Conservation (phyloP, 2,113 vertebrate species). For the Oxyura jamaicensis region DNA sequence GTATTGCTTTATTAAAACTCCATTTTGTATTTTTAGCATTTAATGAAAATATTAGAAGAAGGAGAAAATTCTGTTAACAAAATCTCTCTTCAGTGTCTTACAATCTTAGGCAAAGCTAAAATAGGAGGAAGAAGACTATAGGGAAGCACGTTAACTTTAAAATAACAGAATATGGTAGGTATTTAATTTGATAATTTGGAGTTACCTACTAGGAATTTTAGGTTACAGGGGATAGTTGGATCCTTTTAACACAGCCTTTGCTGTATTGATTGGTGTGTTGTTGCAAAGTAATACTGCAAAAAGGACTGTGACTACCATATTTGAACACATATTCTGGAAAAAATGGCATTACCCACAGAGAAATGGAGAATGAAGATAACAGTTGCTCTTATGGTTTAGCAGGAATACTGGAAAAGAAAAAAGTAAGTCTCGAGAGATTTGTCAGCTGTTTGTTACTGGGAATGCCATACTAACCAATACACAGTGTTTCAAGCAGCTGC, state of each 20-base stretch:
- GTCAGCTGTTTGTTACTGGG: neutral
- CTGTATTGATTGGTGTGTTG: neutral
- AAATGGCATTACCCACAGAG: neutral
- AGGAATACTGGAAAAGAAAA: neutral
- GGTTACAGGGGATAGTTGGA: neutral
- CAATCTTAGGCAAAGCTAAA: neutral
- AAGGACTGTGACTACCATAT: neutral
- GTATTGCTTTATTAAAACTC: neutral
- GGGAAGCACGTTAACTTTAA: neutral
- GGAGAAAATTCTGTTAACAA: neutral
- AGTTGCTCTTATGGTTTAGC: neutral
- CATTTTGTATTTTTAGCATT: neutral
- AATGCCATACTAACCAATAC: neutral
- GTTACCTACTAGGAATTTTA: neutral
- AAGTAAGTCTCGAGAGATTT: neutral
- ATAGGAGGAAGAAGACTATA: neutral
- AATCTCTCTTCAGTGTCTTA: neutral
- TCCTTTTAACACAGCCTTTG: neutral
- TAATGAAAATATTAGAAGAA: neutral
- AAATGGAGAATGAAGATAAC: neutral
- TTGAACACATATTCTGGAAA: neutral
- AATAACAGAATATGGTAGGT: neutral
- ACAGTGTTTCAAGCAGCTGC: neutral
- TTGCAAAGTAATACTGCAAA: neutral
- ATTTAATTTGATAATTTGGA: neutral